phyloP scores from a whole-genome alignment of 1,140 invertebrate species.

The Maconellicoccus hirsutus region DNA sequence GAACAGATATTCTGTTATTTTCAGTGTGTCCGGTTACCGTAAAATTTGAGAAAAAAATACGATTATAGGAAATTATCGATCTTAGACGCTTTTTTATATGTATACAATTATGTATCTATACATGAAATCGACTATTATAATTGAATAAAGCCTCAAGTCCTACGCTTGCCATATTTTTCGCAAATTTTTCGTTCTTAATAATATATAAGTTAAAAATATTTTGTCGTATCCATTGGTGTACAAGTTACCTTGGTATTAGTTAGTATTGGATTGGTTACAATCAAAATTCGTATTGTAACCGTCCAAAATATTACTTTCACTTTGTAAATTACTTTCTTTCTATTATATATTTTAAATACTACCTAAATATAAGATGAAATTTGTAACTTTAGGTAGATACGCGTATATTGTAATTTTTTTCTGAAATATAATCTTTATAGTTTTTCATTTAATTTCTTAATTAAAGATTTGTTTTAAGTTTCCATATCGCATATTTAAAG shows the following conservation, averaged over 20 bases:
- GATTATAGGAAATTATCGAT: too few species aligned
- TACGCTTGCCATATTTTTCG: slow-evolving; percentile 16
- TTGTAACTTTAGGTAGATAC: not conserved
- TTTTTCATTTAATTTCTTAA: not conserved
- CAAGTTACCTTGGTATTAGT: slow-evolving; percentile 20
- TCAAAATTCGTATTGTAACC: not conserved
- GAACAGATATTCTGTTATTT: too few species aligned
- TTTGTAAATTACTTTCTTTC: slow-evolving; percentile 22
- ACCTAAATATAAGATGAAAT: not conserved
- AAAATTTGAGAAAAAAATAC: too few species aligned
- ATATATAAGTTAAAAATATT: slow-evolving; percentile 3
- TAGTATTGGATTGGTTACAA: not conserved
- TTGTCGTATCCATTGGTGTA: slow-evolving; percentile 17
- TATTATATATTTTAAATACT: not conserved
- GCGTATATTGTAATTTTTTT: slow-evolving; percentile 10
- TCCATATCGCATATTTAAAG: too few species aligned
- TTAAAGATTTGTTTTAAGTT: not conserved
- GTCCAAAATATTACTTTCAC: slow-evolving; percentile 17
- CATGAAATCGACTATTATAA: too few species aligned
- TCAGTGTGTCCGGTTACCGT: too few species aligned
- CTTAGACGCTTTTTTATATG: too few species aligned
- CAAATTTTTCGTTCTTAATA: not conserved
- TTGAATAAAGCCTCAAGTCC: not conserved
- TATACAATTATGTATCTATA: too few species aligned
- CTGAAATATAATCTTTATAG: slow-evolving; percentile 20